phyloP scores from a whole-genome alignment of 2,797 vertebrate genomes.

The Eupleurogrammus muticus region DNA sequence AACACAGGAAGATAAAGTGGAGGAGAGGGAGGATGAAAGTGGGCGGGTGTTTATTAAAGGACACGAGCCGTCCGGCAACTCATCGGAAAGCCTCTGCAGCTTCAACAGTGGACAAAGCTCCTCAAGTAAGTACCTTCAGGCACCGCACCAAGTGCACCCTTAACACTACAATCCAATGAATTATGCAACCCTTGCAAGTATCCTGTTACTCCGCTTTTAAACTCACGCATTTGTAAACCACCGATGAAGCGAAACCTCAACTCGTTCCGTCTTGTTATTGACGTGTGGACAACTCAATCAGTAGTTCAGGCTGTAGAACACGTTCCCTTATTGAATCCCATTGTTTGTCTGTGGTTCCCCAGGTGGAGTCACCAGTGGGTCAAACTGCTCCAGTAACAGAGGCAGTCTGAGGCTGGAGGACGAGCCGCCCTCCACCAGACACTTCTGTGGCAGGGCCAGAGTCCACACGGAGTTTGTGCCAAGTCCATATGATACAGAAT shows the following conservation, averaged over 20 bases:
- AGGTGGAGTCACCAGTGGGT: constrained; percentile 95
- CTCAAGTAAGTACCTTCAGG: constrained; percentile 88
- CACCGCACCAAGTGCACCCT: constrained; percentile 25
- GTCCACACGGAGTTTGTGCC: constrained; percentile 95
- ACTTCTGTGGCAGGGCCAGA: constrained; percentile 90
- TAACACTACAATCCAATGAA: constrained; percentile 25
- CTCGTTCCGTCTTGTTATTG: not conserved
- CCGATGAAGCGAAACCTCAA: not conserved
- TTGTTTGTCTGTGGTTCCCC: constrained; percentile 38
- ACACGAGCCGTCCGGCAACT: constrained; percentile 84
- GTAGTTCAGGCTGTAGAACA: not conserved
- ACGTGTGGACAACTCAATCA: constrained; percentile 1
- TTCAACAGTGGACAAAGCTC: constrained; percentile 90
- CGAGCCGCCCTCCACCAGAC: constrained; percentile 80
- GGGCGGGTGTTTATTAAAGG: constrained; percentile 72
- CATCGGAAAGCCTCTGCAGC: constrained; percentile 92
- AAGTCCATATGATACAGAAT: constrained; percentile 95
- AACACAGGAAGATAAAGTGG: constrained; percentile 68
- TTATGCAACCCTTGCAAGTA: constrained; percentile 27
- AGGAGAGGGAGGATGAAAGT: constrained; percentile 74
- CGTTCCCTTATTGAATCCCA: constrained; percentile 6
- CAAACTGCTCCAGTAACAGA: constrained; percentile 90
- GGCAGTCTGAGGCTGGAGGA: constrained; percentile 92
- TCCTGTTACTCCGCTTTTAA: constrained; percentile 16
- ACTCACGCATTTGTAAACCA: constrained; percentile 11